A percentile compares a stretch with the other conserved stretches of the same genome.
Evolutionary conservation across 2,888 invertebrate species (phyloP).

Genomic region (Seira ritae): DNA sequence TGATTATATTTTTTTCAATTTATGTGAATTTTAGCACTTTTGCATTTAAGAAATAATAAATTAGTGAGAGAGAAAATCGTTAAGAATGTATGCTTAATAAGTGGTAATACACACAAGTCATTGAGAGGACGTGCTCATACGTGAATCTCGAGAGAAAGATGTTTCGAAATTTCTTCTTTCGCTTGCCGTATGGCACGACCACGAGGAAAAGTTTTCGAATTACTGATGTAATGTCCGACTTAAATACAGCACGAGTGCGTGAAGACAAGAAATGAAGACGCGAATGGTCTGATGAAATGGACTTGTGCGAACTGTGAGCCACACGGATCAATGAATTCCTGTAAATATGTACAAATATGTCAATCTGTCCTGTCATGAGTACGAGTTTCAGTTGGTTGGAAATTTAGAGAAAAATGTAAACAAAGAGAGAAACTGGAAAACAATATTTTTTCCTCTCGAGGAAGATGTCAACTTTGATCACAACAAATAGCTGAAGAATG

Average conservation of each 20-base stretch:
- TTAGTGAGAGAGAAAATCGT: constrained; percentile 21
- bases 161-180: constrained; percentile 9
- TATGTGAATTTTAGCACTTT: constrained; percentile 60
- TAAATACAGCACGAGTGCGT: background rate
- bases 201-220: background rate
- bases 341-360: constrained; percentile 41
- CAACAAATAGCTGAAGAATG: constrained; percentile 20
- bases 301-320: background rate
- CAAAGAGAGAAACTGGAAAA: no score
- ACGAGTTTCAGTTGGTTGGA: no score
- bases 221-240: background rate
- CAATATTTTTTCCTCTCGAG: no score
- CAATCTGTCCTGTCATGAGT: no score
- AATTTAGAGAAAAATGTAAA: no score
- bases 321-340: constrained; percentile 1
- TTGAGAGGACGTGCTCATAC: background rate
- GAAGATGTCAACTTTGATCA: constrained; percentile 35
- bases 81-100: background rate
- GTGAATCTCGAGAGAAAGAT: background rate
- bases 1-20: constrained; percentile 59
- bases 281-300: background rate
- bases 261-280: background rate
- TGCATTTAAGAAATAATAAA: constrained; percentile 49
- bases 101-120: background rate
- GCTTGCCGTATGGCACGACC: constrained; percentile 46